A percentile compares a stretch with the other conserved stretches of the same genome.
Conservation (phyloP, 2,113 vertebrate species). For the Todiramphus chloris region DNA sequence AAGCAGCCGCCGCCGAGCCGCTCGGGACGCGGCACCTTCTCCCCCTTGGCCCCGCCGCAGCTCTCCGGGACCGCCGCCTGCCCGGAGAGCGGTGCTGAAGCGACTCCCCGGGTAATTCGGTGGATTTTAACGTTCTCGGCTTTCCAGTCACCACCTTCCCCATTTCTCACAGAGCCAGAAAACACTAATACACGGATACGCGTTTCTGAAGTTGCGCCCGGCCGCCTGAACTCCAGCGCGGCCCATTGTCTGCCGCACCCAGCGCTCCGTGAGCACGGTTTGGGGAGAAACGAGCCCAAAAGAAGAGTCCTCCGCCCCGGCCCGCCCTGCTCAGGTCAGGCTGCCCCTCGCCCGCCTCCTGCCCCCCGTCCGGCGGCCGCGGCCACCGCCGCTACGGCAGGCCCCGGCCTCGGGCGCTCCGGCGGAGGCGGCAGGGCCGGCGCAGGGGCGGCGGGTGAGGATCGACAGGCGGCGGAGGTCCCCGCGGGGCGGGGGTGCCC, state of each 20-base stretch:
- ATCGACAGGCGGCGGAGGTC: neutral
- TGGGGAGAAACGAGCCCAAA: neutral
- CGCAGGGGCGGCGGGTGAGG: neutral
- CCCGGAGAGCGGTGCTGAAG: neutral
- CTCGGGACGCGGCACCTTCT: neutral
- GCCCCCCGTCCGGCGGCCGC: neutral
- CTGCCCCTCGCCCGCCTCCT: neutral
- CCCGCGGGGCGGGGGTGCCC: neutral
- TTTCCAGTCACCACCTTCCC: neutral
- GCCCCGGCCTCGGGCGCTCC: neutral
- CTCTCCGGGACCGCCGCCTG: neutral
- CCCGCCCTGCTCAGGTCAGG: neutral
- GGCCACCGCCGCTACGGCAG: neutral
- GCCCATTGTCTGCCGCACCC: constrained; percentile 10
- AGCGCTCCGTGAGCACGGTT: neutral
- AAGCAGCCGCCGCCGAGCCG: neutral
- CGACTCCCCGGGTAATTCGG: neutral
- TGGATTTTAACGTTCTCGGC: neutral
- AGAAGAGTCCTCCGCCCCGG: neutral
- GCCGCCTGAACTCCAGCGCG: neutral
- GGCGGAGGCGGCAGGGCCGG: neutral
- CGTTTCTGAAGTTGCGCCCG: neutral
- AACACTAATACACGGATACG: no score
- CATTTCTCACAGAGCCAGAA: neutral
- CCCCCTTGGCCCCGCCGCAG: neutral